Conservation (phyloP, 2,888 invertebrate species). For the Sarcophaga caerulescens region DNA sequence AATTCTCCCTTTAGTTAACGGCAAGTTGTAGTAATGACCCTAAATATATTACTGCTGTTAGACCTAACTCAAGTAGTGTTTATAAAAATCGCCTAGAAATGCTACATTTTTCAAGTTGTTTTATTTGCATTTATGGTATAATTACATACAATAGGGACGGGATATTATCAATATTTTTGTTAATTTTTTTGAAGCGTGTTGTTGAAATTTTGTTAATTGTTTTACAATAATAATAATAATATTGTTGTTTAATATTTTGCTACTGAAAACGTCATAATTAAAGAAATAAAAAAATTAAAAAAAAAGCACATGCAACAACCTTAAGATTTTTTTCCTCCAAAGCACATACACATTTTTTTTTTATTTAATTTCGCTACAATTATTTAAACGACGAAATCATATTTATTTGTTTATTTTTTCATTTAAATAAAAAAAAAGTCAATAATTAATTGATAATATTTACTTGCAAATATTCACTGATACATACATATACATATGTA, state of each 20-base stretch:
- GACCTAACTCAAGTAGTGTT: background rate
- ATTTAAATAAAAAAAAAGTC: constrained; percentile 18
- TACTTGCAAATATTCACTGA: background rate
- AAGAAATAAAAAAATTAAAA: background rate
- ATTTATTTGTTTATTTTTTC: constrained; percentile 47
- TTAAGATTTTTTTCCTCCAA: constrained; percentile 11
- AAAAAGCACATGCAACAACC: background rate
- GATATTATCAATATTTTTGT: background rate
- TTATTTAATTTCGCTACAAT: constrained; percentile 24
- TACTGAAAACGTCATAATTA: background rate
- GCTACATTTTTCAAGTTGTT: background rate
- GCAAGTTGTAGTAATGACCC: no score
- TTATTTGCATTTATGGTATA: background rate
- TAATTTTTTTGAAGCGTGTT: constrained; percentile 15
- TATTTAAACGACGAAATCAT: constrained; percentile 18
- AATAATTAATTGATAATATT: constrained; percentile 57
- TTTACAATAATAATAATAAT: background rate
- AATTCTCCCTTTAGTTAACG: no score
- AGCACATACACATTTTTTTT: constrained; percentile 11
- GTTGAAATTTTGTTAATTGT: background rate
- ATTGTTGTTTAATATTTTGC: constrained; percentile 5
- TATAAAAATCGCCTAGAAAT: background rate
- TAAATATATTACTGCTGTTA: no score
- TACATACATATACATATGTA: background rate
- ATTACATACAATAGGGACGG: background rate